Evolutionary conservation across 2,888 invertebrate genomes (phyloP), one percentile per base, ranked within the genome.

Genomic region (Seira musarum): DNA sequence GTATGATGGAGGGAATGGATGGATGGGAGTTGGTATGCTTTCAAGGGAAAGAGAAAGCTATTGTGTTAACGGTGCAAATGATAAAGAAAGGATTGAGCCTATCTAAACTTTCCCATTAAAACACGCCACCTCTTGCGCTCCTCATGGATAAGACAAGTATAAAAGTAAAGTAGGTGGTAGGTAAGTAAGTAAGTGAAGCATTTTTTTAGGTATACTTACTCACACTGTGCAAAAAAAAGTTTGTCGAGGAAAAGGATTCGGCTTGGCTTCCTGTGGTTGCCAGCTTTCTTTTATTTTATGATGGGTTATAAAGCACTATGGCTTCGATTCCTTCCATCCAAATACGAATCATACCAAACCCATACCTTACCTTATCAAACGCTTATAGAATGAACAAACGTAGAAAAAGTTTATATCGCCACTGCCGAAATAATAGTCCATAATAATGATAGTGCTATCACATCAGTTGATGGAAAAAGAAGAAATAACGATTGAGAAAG

Each of bases 201-300:
- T 24, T 46, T 46, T 24, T 35, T 63, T 57, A 19, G 17, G 15
- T 64, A 64, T 21, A 24, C 21, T 22, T 6, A n/a, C n/a, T n/a
- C 21, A 8, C 15, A 17, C 19, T 64, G 64, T 64, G 64, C 8
- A 64, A n/a, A n/a, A n/a, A n/a, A 19, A 19, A 64, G 24, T 64
- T 22, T 64, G 15, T 22, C 15, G 21, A 6, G 24, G 15, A 19
- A 68, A 76, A 67, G 30, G 69, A 25, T 76, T 57, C 30, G 64
- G n/a, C 70, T n/a, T 70, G 65, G 57, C 77, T 77, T 77, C 77
- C 77, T 77, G 77, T 63, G 77, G 77, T 77, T 70, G 65, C 69
- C 63, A 77, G 65, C 64, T 65, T 35, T 70, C 19, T 49, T 25
- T 13, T 40, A 13, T 70, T 69, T 70, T 65, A 77, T 40, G 64